phyloP scores from a whole-genome alignment of 2,888 invertebrate species.

The Sabellastarte sp. region DNA sequence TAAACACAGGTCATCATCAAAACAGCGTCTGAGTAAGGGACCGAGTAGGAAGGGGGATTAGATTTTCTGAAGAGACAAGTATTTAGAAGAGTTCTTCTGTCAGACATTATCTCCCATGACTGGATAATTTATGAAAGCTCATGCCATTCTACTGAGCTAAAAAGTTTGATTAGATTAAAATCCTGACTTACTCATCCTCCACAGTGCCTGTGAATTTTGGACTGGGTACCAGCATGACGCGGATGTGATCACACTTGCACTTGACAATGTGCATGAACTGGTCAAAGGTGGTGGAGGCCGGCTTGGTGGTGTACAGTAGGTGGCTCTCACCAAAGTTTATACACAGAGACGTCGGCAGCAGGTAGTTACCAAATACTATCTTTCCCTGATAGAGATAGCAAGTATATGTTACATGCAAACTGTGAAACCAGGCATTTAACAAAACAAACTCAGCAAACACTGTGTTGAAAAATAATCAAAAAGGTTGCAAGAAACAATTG shows the following conservation, averaged over 20 bases:
- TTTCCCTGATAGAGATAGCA: slow-evolving; percentile 77
- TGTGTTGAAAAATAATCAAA: too few species aligned
- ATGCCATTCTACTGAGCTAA: too few species aligned
- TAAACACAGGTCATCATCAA: too few species aligned
- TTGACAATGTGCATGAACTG: slow-evolving; percentile 95
- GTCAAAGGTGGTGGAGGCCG: slow-evolving; percentile 88
- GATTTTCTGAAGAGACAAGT: too few species aligned
- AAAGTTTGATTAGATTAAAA: too few species aligned
- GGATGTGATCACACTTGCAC: slow-evolving; percentile 91
- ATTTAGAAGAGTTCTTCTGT: too few species aligned
- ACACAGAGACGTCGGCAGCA: slow-evolving; percentile 89
- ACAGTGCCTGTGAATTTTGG: slow-evolving; percentile 74
- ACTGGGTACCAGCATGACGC: slow-evolving; percentile 91
- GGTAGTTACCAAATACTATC: slow-evolving; percentile 89
- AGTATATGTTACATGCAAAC: neutral
- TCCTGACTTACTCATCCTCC: slow-evolving; percentile 72
- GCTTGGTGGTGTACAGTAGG: slow-evolving; percentile 91
- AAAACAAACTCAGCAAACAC: neutral
- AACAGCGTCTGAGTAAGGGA: too few species aligned
- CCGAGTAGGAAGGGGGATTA: too few species aligned
- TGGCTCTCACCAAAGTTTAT: slow-evolving; percentile 87
- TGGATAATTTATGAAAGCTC: too few species aligned
- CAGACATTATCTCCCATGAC: too few species aligned
- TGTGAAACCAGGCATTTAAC: neutral
- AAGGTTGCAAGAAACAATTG: too few species aligned